Evolutionary conservation across 2,113 vertebrate species (phyloP).

Genomic region (Mohoua ochrocephala): DNA sequence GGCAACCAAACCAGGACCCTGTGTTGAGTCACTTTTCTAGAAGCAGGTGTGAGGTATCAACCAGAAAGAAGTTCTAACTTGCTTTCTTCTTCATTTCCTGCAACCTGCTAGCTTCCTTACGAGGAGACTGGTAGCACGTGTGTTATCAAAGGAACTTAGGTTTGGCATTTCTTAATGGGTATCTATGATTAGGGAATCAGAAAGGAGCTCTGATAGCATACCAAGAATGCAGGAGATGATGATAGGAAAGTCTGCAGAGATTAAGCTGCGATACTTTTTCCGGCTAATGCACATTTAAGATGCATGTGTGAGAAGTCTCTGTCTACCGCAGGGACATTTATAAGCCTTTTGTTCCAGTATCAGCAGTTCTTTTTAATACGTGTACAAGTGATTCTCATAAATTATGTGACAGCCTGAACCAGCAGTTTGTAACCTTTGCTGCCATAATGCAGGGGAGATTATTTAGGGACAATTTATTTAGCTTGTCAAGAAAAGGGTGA

Average conservation of each 20-base stretch:
- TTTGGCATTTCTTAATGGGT: background rate
- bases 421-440: background rate
- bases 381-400: background rate
- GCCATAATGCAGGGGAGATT: background rate
- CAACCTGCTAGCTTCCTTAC: background rate
- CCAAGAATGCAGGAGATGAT: background rate
- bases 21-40: background rate
- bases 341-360: background rate
- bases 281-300: background rate
- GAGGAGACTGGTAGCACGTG: background rate
- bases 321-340: background rate
- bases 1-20: background rate
- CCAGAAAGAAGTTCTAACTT: background rate
- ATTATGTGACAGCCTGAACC: background rate
- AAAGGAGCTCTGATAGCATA: background rate
- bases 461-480: background rate
- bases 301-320: background rate
- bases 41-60: background rate
- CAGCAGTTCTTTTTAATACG: background rate
- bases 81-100: background rate
- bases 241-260: background rate
- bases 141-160: background rate
- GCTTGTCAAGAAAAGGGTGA: background rate
- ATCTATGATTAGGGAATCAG: background rate
- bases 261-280: background rate